Evolutionary conservation across 2,113 vertebrate species (phyloP).

Genomic region (Eclectus roratus): DNA sequence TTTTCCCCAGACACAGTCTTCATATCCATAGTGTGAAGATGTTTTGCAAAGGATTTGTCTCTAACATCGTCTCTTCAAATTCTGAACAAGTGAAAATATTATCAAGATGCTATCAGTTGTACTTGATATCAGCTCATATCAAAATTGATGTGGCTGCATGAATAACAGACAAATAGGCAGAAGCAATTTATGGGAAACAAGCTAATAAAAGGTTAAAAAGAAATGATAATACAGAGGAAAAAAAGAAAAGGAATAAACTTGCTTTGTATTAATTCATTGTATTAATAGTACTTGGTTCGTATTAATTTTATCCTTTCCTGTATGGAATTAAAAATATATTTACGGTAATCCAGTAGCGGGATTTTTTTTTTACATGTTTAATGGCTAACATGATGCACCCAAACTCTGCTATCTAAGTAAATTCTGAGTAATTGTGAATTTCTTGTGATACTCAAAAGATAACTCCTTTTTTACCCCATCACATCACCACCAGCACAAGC

Average conservation of each 20-base stretch:
- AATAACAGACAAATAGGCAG: background rate
- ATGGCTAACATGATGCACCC: background rate
- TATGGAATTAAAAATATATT: background rate
- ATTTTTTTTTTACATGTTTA: background rate
- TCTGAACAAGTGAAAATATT: background rate
- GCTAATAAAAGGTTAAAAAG: background rate
- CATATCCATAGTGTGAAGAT: background rate
- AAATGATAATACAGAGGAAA: background rate
- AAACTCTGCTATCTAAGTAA: background rate
- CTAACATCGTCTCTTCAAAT: background rate
- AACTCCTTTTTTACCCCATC: fast-evolving
- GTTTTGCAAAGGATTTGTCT: background rate
- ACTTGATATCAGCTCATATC: background rate
- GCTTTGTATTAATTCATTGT: background rate
- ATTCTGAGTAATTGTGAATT: background rate
- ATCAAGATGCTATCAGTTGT: background rate
- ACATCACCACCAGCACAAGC: background rate
- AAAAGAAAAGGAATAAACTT: background rate
- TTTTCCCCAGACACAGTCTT: background rate
- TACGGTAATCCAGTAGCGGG: background rate
- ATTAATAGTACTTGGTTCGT: background rate
- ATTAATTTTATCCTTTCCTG: background rate
- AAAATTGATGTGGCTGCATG: background rate
- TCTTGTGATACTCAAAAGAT: background rate
- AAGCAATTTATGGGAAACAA: background rate